These are phyloP conservation scores for Sarcophaga variegata DNA, from an alignment of 2,888 invertebrate species.

Conservation along the genomic window DNA sequence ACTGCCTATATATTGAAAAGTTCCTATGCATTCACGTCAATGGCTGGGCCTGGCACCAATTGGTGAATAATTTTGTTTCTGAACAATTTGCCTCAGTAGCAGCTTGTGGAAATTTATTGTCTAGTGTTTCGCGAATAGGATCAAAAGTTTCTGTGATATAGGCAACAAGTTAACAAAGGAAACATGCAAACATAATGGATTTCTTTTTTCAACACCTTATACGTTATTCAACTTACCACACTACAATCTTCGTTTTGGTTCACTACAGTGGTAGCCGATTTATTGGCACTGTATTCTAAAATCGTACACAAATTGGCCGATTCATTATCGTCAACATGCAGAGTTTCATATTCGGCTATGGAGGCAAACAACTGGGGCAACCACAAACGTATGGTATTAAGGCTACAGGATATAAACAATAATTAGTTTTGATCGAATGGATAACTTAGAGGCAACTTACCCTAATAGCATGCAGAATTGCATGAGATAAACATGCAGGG, in stretches of 20 bases:
- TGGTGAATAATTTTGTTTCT: too few species aligned
- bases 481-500: conserved; percentile 85
- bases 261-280: conserved; percentile 73
- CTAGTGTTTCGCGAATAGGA: too few species aligned
- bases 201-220: too few species aligned
- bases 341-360: conserved; percentile 83
- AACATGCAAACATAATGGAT: too few species aligned
- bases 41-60: too few species aligned
- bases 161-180: too few species aligned
- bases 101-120: too few species aligned
- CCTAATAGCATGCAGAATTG: conserved; percentile 87
- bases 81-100: too few species aligned
- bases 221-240: conserved; percentile 75
- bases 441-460: conserved; percentile 80
- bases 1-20: too few species aligned
- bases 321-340: conserved; percentile 71
- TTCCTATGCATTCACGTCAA: too few species aligned
- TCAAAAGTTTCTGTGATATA: too few species aligned
- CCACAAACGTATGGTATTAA: conserved; percentile 93
- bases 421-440: neutral
- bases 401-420: conserved; percentile 79
- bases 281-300: conserved; percentile 79
- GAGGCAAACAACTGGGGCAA: conserved; percentile 92
- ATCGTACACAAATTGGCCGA: conserved; percentile 78
- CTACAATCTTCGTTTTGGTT: conserved; percentile 75